A percentile compares a stretch with the other conserved stretches of the same genome.
Evolutionary conservation across 2,888 invertebrate species (phyloP).

Genomic region (Diarsia dahlii): DNA sequence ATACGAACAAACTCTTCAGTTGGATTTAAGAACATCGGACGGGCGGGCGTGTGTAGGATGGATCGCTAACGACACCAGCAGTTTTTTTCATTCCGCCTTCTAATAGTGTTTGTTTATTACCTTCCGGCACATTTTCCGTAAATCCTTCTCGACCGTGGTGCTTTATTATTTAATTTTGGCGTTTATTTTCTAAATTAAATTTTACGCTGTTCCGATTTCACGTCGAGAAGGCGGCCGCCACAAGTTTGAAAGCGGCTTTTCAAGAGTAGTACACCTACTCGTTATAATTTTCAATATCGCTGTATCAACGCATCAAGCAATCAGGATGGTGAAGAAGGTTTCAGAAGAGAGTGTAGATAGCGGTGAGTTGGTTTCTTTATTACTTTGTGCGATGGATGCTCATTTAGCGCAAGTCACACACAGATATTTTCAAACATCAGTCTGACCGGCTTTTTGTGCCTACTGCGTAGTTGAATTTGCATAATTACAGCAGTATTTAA

Average conservation of each 20-base stretch:
- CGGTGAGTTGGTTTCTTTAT: constrained; percentile 81
- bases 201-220: constrained; percentile 89
- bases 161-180: constrained; percentile 83
- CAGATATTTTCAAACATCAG: constrained; percentile 63
- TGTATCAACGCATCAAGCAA: constrained; percentile 85
- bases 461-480: constrained; percentile 71
- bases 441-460: constrained; percentile 67
- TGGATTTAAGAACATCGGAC: constrained; percentile 90
- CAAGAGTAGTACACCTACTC: constrained; percentile 89
- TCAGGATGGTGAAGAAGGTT: constrained; percentile 90
- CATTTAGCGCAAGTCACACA: constrained; percentile 55
- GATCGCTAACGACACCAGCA: constrained; percentile 91
- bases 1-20: constrained; percentile 81
- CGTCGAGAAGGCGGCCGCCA: constrained; percentile 89
- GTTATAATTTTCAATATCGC: constrained; percentile 83
- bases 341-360: constrained; percentile 91
- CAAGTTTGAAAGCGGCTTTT: constrained; percentile 90
- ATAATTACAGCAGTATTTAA: constrained; percentile 47
- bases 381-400: constrained; percentile 42
- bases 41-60: constrained; percentile 91
- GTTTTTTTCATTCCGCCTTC: constrained; percentile 92
- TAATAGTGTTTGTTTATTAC: constrained; percentile 90
- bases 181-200: constrained; percentile 82
- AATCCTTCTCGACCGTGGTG: constrained; percentile 90
- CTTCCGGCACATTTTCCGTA: constrained; percentile 87